Base-by-base conservation (phyloP, 2,888 invertebrate genomes). In the Drosophila niveifrons region DNA sequence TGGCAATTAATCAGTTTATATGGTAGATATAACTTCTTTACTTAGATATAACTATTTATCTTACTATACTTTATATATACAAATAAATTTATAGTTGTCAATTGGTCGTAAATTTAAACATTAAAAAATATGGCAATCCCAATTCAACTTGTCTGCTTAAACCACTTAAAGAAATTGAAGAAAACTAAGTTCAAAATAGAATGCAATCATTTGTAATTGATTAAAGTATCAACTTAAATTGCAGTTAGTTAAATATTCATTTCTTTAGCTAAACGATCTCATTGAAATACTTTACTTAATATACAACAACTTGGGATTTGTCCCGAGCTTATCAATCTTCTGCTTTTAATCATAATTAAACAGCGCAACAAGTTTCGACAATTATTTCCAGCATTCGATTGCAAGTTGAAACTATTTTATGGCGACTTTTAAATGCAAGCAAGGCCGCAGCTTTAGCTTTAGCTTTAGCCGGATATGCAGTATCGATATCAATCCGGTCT, bases 381-480 rank as follows among this genome's bases (percentile, higher is more conserved):
- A 43, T 28, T 43, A 29, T 53, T 17, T 23, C 23, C 44, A 46
- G 7, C 44, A 28, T 8, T 10, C 55, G 29, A 31, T 2, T 44
- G n/a, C n/a, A 17, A 18, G 3, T 31, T 31, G 29, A 58, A 48
- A 39, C 43, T 34, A 34, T 61, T 31, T 51, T 10, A 31, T 39
- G 3, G 34, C 48, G 15, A 17, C 41, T 56, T 15, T 52, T 23
- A 52, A 52, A 39, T 52, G 52, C 62, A 75, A 63, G 52, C 62
- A 75, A 63, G 43, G 62, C 44, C 41, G 23, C 23, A 46, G 15
- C 23, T 23, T 23, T 23, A 29, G 44, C 23, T 23, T 23, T 23
- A 29, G 44, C 44, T 11, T 62, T 51, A 73, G 71, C 76, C 72
- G 76, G 72, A 72, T 75, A 72, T 51, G 62, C 41, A 71, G 41